Base-by-base conservation (phyloP, 2,888 invertebrate genomes). In the Parnassius glacialis region DNA sequence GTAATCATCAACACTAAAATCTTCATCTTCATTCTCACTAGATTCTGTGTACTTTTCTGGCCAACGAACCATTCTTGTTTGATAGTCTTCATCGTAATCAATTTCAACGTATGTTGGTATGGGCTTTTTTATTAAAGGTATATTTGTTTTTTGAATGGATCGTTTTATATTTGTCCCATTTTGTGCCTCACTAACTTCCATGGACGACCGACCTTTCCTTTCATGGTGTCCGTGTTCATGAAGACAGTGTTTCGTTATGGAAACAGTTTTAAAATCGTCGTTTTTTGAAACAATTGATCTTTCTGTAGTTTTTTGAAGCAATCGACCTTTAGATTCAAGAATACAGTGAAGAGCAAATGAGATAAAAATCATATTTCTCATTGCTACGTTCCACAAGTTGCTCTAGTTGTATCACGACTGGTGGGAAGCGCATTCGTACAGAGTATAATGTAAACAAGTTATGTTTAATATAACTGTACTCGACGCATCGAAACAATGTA, bases 1-100 rank as follows among this genome's bases (percentile, higher is more conserved):
- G 55, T 89, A 90, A 66, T 90, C 90, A 10, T 81, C 78, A 12
- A 89, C 61, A 70, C 81, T 87, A 51, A 89, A 90, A 63, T 90
- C 90, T 69, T 88, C 86, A 34, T 90, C 89, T 73, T 89, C 90
- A 57, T 84, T 78, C 48, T 89, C 88, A 2, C 74, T 75, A 0
- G 85, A 83, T 58, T 85, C 85, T 10, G 67, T 62, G 3, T 74
- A 65, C 59, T 71, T 73, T 2, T 70, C 59, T 1, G 75, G 74
- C 59, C 71, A 67, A 59, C 69, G 78, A 52, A 65, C 74, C 9
- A 78, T 59, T 66, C 79, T 80, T 20, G 69, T 70, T 72, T 85
- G 83, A 66, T 86, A 85, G 60, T 88, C 84, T 16, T 83, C 83
- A 9, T 84, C 83, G 59, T 83, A 78, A 12, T 85, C 83, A 2